Evolutionary conservation across 2,888 invertebrate species (phyloP), one percentile per base, ranked within the genome.

Genomic region (Trisateles emortualis): DNA sequence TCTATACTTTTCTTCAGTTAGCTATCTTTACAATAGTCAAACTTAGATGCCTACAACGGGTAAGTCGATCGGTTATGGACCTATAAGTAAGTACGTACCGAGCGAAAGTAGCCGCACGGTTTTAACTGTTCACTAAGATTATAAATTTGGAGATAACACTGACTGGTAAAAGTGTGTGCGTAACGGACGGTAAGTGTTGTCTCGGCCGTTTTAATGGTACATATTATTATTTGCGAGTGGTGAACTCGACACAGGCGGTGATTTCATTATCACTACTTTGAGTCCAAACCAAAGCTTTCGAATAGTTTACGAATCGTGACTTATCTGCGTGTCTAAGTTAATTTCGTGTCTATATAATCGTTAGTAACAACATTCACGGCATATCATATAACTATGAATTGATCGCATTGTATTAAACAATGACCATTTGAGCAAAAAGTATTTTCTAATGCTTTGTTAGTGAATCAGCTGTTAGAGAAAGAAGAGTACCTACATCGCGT

Each of bases 121-220:
- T 55, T 73, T 72, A 79, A 83, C 80, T 66, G 76, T 74, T 76
- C 62, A 66, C 62, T 64, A 62, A 67, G 76, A 74, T 79, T 77
- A 77, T 74, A 74, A 73, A 74, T 78, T 79, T 64, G 62, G 57
- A 79, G 76, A 79, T 82, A 80, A 80, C 71, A 59, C 45, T 59
- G 72, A 59, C 45, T 59, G 68, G 79, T 81, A 79, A 80, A 78
- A 79, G 76, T 76, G 63, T 68, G 57, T 59, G 57, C 64, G 40
- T 49, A 19, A 13, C 52, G 38, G 53, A 11, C 44, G 45, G 53
- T 59, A 51, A 68, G 49, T 50, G 58, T 50, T 57, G 66, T 68
- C 68, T 59, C 62, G 56, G 0, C 50, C 53, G 58, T 59, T 64
- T 59, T 60, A 59, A 55, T 58, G 54, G 52, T 61, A 59, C 57